Evolutionary conservation across 2,797 vertebrate genomes (phyloP), one percentile per base, ranked within the genome.

Genomic region (Tapirus indicus): DNA sequence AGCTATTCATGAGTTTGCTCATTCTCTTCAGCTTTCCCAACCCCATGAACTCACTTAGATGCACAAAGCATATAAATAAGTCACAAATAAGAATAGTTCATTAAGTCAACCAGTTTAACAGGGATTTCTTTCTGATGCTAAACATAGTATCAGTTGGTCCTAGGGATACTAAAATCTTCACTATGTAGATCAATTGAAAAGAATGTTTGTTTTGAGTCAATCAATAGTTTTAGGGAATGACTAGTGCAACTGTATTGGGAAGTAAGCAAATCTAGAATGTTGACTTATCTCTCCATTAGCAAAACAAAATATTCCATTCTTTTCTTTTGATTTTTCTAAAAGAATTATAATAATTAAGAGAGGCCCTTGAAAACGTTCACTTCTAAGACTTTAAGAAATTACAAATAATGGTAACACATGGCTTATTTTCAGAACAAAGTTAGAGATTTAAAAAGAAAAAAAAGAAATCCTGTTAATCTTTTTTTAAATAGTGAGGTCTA

Each of bases 381-480:
- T 79, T 92, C 47, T 7, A 85, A 68, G 49, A 62, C 3, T 56
- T 62, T 35, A 84, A 89, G 62, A 94, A 84, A 88, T 85, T 75
- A 95, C 97, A 96, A 96, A 72, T 90, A 94, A 96, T 91, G 35
- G 20, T 74, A 92, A 88, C 54, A 32, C 94, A 96, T 71, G n/a
- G n/a, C 16, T 94, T 89, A 64, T 89, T 97, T 91, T 89, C 32
- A 96, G 21, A 88, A 86, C 5, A 54, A 93, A 84, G 17, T 71
- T 62, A 90, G n/a, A 82, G 35, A 84, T 64, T 79, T 38, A 86
- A 74, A 69, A 41, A 87, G 71, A 49, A 27, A 68, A 3, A 4
- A 80, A 62, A 68, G 47, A 54, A 91, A 56, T 72, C 7, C 8
- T 35, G 10, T 78, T 62, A 72, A 88, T 78, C 20, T 91, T 91